Percentiles rank a stretch among this genome's conserved stretches.
Evolutionary conservation across 2,888 invertebrate species (phyloP).

Genomic region (Drosophila yooni): DNA sequence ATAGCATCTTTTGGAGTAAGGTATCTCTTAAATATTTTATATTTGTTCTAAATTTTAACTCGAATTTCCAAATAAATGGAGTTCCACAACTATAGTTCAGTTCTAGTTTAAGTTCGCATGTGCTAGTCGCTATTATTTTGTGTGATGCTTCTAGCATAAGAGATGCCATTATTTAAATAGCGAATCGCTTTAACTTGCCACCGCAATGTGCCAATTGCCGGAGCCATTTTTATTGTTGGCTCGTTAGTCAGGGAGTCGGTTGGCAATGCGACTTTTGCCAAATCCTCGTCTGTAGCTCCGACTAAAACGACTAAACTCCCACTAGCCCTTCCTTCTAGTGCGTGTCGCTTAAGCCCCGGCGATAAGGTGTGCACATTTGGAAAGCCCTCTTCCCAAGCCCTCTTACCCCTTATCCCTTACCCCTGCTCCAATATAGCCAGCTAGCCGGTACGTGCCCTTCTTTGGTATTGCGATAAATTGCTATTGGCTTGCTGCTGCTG

Average conservation of each 20-base stretch:
- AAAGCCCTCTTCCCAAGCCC: slow-evolving; percentile 19
- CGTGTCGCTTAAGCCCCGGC: slow-evolving; percentile 76
- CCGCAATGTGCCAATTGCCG: slow-evolving; percentile 79
- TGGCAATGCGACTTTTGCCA: slow-evolving; percentile 65
- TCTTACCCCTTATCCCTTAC: neutral
- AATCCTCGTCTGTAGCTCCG: slow-evolving; percentile 45
- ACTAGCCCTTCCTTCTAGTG: slow-evolving; percentile 23
- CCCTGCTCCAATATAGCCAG: neutral
- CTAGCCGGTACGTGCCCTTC: slow-evolving; percentile 67
- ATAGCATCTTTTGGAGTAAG: neutral
- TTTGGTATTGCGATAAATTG: slow-evolving; percentile 75
- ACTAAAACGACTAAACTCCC: slow-evolving; percentile 11
- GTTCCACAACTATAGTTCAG: neutral
- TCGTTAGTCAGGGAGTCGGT: slow-evolving; percentile 69
- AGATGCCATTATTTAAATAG: slow-evolving; percentile 61
- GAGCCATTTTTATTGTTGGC: slow-evolving; percentile 72
- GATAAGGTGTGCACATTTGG: slow-evolving; percentile 78
- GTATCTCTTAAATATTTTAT: neutral
- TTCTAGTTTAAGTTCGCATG: neutral
- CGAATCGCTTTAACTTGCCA: slow-evolving; percentile 72
- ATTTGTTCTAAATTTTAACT: neutral
- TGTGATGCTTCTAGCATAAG: neutral
- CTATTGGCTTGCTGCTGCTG: slow-evolving; percentile 63
- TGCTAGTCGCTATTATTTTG: neutral
- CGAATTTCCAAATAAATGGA: neutral